phyloP scores from a whole-genome alignment of 2,888 invertebrate species.

The Drosophila leonis region DNA sequence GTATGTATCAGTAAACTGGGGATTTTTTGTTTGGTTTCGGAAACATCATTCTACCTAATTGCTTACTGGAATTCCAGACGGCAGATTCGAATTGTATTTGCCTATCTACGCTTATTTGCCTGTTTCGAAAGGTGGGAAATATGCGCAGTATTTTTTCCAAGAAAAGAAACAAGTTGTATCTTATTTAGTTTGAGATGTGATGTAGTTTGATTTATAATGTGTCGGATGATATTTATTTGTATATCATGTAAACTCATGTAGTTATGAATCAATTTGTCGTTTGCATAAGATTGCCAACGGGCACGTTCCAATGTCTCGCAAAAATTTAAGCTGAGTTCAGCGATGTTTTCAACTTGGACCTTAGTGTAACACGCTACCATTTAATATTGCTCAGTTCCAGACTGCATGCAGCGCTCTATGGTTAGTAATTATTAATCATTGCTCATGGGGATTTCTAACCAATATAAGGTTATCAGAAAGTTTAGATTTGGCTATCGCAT shows the following conservation, averaged over 20 bases:
- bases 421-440: not conserved
- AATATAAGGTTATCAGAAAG: not conserved
- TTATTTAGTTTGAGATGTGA: slow-evolving; percentile 1
- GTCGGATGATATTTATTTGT: not conserved
- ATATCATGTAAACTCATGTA: slow-evolving; percentile 21
- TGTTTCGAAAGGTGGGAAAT: slow-evolving; percentile 8
- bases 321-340: slow-evolving; percentile 56
- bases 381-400: slow-evolving; percentile 21
- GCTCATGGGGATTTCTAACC: not conserved
- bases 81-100: not conserved
- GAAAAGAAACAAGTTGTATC: slow-evolving; percentile 7
- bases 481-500: not conserved
- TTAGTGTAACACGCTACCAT: slow-evolving; percentile 28
- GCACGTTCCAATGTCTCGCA: slow-evolving; percentile 68
- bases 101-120: slow-evolving; percentile 1
- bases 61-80: slow-evolving; percentile 4
- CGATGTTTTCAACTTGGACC: slow-evolving; percentile 31
- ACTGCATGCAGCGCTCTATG: slow-evolving; percentile 18
- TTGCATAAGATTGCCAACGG: slow-evolving; percentile 48
- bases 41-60: slow-evolving; percentile 10
- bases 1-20: slow-evolving; percentile 9
- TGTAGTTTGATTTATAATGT: slow-evolving; percentile 3
- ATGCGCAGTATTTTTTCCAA: slow-evolving; percentile 8
- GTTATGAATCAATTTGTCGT: slow-evolving; percentile 63
- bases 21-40: slow-evolving; percentile 21